phyloP scores from a whole-genome alignment of 64 coral and sea anemone genomes.

The Pocillopora verrucosa region DNA sequence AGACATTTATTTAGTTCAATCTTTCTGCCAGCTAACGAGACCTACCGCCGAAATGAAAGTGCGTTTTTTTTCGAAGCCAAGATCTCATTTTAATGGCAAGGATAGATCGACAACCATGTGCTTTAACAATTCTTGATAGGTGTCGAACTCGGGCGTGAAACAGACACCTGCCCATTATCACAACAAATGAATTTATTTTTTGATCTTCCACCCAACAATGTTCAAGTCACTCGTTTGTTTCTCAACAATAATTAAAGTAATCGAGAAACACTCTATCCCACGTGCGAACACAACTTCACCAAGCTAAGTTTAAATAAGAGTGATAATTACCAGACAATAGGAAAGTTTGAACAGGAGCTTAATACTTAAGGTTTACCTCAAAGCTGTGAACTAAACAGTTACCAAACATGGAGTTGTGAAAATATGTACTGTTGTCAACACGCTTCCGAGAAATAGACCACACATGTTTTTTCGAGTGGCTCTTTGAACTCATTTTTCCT shows the following conservation, averaged over 20 bases:
- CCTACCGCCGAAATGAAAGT: not conserved
- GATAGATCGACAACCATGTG: not conserved
- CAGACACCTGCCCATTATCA: conserved; percentile 23
- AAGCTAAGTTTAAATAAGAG: not conserved
- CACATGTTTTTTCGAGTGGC: too few relatives aligned
- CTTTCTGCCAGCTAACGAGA: not conserved
- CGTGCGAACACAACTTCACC: not conserved
- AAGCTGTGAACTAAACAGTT: not conserved
- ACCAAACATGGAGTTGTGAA: not conserved
- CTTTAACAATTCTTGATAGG: conserved; percentile 4
- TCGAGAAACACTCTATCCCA: not conserved
- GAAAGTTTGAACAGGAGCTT: not conserved
- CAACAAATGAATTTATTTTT: not conserved
- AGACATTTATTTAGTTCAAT: not conserved
- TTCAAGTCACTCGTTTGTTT: conserved; percentile 17
- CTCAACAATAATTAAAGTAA: conserved; percentile 13
- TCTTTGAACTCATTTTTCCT: too few relatives aligned
- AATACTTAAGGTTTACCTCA: not conserved
- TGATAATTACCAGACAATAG: conserved; percentile 14
- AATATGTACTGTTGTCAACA: not conserved
- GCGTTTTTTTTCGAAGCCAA: not conserved
- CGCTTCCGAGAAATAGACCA: too few relatives aligned
- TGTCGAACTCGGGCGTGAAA: not conserved
- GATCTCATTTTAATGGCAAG: not conserved
- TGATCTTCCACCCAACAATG: conserved; percentile 22